Conservation (phyloP, 2,888 invertebrate species). For the Scaptomyza tumidula region DNA sequence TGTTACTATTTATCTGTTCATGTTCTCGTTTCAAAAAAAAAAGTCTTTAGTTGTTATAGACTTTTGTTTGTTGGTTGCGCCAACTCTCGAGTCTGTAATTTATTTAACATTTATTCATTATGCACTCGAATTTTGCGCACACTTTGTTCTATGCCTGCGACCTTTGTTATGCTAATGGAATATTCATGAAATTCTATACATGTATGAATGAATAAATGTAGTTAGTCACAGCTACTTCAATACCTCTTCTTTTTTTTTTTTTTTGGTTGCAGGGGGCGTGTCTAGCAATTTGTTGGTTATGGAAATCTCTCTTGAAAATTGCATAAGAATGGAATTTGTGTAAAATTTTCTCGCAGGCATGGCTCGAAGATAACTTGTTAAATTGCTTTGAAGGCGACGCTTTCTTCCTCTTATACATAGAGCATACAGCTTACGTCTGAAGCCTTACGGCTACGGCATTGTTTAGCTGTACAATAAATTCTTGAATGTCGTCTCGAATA, state of each 20-base stretch:
- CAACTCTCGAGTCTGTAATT: constrained; percentile 41
- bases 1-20: constrained; percentile 36
- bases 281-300: neutral
- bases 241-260: neutral
- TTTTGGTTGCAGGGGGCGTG: neutral
- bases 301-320: constrained; percentile 1
- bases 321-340: neutral
- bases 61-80: constrained; percentile 22
- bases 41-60: constrained; percentile 14
- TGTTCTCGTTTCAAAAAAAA: no score
- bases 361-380: neutral
- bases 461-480: neutral
- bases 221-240: constrained; percentile 12
- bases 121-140: constrained; percentile 57
- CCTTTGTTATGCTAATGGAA: constrained; percentile 62
- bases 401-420: no score
- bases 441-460: neutral
- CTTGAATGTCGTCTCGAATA: constrained; percentile 8
- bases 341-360: neutral
- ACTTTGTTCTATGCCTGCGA: constrained; percentile 32
- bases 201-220: constrained; percentile 30
- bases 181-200: constrained; percentile 64
- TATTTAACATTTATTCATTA: constrained; percentile 76
- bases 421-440: neutral
- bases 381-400: neutral